Evolutionary conservation across 2,888 invertebrate genomes (phyloP), one percentile per base, ranked within the genome.

Genomic region (Diaphora mendica): DNA sequence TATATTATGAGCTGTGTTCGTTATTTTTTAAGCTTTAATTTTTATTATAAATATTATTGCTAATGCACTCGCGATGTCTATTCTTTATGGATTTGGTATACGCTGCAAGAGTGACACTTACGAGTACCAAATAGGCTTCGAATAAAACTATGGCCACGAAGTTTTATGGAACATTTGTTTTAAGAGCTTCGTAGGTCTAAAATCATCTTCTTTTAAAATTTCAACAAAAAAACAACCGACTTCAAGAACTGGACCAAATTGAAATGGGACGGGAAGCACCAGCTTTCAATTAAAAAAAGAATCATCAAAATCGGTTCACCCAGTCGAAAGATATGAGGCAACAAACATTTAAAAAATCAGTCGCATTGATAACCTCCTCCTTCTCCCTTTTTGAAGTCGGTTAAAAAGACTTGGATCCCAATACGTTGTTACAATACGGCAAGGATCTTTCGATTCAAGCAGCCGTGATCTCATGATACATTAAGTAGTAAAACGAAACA

Each of bases 11-110:
- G 65, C 77, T 76, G 77, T 82, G 75, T 79, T 81, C 75, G 68
- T 71, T 78, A 78, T 68, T 51, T 77, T 64, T 78, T 64, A 75
- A 82, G 82, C 81, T 82, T 81, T 82, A 82, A 81, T 76, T 72
- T 77, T 70, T 62, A 71, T 68, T 75, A 73, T 64, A 51, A 64
- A 65, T 80, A 74, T 76, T 64, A 68, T 55, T 48, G 67, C 68
- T 73, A 71, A 71, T 48, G 75, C 79, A 78, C 76, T 76, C 68
- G 73, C 59, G 64, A 69, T 68, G 51, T 74, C 71, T 33, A 62
- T 55, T n/a, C 4, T 64, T 11, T 39, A 64, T 67, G 26, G 13
- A 23, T 71, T 68, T n/a, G 64, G 64, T 68, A 59, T 15, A 71
- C 33, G 68, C 71, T 74, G 71, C 68, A 74, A 68, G 69, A 39